These are phyloP conservation scores for Callorhinus ursinus DNA, from an alignment of 2,113 vertebrate genomes.

Conservation along the genomic window DNA sequence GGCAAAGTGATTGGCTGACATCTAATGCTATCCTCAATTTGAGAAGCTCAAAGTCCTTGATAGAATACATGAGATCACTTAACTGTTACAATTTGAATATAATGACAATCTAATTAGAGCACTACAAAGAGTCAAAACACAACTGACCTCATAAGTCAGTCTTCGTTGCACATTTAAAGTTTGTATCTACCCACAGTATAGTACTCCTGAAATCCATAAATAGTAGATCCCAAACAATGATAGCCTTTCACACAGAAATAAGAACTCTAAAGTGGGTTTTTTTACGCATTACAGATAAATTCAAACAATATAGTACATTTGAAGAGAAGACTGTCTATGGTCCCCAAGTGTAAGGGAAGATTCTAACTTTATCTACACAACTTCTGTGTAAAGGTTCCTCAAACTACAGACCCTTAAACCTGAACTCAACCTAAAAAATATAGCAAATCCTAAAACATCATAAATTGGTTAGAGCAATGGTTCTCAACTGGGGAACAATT, in stretches of 20 bases:
- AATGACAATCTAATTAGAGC: slow-evolving; percentile 73
- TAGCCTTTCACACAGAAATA: neutral
- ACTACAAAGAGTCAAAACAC: slow-evolving; percentile 75
- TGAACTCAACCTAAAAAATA: neutral
- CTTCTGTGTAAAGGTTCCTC: neutral
- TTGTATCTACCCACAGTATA: slow-evolving; percentile 32
- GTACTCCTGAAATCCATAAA: slow-evolving; percentile 57
- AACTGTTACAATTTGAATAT: slow-evolving; percentile 66
- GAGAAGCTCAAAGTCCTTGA: slow-evolving; percentile 79
- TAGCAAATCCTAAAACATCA: neutral
- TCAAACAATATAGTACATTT: neutral
- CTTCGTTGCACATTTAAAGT: slow-evolving; percentile 71
- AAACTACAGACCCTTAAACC: neutral
- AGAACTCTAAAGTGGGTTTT: neutral
- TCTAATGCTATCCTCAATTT: slow-evolving; percentile 81
- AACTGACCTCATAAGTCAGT: slow-evolving; percentile 53
- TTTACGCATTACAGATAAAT: neutral
- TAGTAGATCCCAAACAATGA: slow-evolving; percentile 60
- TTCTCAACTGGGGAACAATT: neutral
- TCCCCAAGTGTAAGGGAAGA: neutral
- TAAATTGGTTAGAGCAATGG: neutral
- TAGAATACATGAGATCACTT: slow-evolving; percentile 77
- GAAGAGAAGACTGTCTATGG: neutral
- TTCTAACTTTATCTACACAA: neutral
- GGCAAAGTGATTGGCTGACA: slow-evolving; percentile 85